These are phyloP conservation scores for Ptychobarbus kaznakovi DNA, from an alignment of 2,797 vertebrate genomes.

Conservation along the genomic window DNA sequence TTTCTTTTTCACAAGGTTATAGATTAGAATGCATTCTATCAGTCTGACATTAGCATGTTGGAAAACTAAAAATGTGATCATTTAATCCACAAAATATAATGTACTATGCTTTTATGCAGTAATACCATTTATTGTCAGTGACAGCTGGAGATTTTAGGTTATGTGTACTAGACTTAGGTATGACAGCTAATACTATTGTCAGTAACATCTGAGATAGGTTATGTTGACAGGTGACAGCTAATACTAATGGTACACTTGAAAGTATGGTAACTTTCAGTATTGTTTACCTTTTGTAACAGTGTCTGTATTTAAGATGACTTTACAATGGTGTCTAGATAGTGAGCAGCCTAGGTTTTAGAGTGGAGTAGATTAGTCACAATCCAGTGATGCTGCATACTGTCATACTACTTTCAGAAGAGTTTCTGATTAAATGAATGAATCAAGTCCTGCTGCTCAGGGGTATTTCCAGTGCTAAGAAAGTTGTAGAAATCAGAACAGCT, in stretches of 20 bases:
- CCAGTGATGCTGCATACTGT: background rate
- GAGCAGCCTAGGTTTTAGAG: background rate
- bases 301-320: background rate
- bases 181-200: background rate
- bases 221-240: background rate
- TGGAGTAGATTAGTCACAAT: background rate
- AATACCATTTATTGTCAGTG: background rate
- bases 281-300: background rate
- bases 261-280: background rate
- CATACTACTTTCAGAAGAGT: background rate
- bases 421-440: background rate
- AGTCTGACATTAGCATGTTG: background rate
- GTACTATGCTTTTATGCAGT: background rate
- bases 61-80: background rate
- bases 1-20: background rate
- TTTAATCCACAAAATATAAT: background rate
- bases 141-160: background rate
- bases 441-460: background rate
- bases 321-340: background rate
- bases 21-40: background rate
- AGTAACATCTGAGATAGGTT: background rate
- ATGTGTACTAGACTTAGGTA: background rate
- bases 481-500: background rate
- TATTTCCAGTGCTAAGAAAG: conserved; percentile 17
- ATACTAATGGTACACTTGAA: background rate